Evolutionary conservation across 1,140 invertebrate genomes (phyloP), one percentile per base, ranked within the genome.

Genomic region (Elysia chlorotica): DNA sequence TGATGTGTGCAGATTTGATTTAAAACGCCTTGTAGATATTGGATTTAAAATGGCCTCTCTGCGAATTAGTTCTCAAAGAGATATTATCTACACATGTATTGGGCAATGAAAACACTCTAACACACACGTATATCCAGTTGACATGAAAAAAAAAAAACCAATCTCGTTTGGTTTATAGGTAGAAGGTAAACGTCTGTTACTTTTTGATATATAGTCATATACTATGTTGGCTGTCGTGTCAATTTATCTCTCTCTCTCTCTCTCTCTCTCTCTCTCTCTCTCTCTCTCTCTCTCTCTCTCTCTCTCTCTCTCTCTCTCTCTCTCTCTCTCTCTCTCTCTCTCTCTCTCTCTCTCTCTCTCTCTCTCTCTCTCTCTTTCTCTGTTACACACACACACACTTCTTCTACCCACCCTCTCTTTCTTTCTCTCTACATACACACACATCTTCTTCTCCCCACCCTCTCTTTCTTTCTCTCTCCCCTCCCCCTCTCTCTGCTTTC

Each of bases 321-420:
- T n/a, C n/a, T n/a, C n/a, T n/a, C n/a, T n/a, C n/a, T n/a, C n/a
- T n/a, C n/a, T n/a, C n/a, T n/a, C n/a, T 63, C 2, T 63, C 2
- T 35, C 2, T 63, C 6, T 63, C 31, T 63, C 25, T 31, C 25
- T 21, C 25, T n/a, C 6, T 14, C 25, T 31, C 61, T 30, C 61
- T 63, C 25, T 63, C n/a, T 63, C 61, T 63, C 61, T 63, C 61
- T 30, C 61, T 63, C 61, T 63, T n/a, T 63, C 61, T 63, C 61
- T 63, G 28, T 63, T 33, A 31, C 61, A 21, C 61, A 31, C 30
- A 17, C 30, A 31, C 61, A 31, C 30, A 17, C 30, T 28, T n/a
- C 6, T 35, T 30, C 30, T 30, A 25, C 6, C 28, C 6, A n/a
- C n/a, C 30, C n/a, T 33, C 35, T n/a, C n/a, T 35, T 63, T n/a